Evolutionary conservation across 2,113 vertebrate genomes (phyloP).

Genomic region (Crotalus viridis): DNA sequence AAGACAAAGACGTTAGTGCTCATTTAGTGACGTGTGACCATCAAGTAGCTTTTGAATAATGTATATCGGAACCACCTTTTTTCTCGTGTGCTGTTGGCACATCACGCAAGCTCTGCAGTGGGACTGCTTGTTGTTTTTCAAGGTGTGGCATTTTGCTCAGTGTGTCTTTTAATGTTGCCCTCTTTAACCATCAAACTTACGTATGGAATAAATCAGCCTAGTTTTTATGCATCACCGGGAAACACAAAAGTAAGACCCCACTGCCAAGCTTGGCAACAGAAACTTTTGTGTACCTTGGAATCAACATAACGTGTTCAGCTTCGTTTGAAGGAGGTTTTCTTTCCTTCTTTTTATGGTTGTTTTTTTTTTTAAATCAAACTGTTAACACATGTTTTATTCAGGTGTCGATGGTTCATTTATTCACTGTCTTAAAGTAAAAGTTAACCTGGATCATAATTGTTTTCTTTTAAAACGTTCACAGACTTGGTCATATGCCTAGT

Average conservation of each 20-base stretch:
- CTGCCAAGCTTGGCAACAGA: slow-evolving; percentile 61
- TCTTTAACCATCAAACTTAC: slow-evolving; percentile 10
- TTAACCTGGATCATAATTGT: slow-evolving; percentile 74
- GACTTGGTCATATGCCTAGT: slow-evolving; percentile 66
- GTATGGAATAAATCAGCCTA: slow-evolving; percentile 53
- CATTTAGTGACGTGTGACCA: slow-evolving; percentile 55
- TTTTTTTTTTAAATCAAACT: slow-evolving; percentile 67
- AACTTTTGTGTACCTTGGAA: slow-evolving; percentile 62
- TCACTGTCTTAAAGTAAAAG: slow-evolving; percentile 70
- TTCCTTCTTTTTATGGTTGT: slow-evolving; percentile 75
- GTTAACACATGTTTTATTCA: slow-evolving; percentile 78
- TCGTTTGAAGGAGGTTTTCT: slow-evolving; percentile 66
- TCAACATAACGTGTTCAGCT: slow-evolving; percentile 60
- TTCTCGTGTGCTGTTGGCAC: slow-evolving; percentile 54
- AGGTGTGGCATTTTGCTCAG: slow-evolving; percentile 52
- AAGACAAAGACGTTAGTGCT: slow-evolving; percentile 42
- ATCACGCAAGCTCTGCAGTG: slow-evolving; percentile 67
- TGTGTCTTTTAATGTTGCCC: slow-evolving; percentile 70
- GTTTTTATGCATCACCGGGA: slow-evolving; percentile 53
- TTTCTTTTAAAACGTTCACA: slow-evolving; percentile 71
- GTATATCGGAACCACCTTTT: slow-evolving; percentile 59
- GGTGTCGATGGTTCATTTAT: slow-evolving; percentile 84
- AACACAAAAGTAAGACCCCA: slow-evolving; percentile 60
- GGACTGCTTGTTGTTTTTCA: slow-evolving; percentile 45
- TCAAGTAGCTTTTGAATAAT: slow-evolving; percentile 75